These are phyloP conservation scores for Dicaeum eximium DNA, from an alignment of 2,113 vertebrate species.

Conservation along the genomic window DNA sequence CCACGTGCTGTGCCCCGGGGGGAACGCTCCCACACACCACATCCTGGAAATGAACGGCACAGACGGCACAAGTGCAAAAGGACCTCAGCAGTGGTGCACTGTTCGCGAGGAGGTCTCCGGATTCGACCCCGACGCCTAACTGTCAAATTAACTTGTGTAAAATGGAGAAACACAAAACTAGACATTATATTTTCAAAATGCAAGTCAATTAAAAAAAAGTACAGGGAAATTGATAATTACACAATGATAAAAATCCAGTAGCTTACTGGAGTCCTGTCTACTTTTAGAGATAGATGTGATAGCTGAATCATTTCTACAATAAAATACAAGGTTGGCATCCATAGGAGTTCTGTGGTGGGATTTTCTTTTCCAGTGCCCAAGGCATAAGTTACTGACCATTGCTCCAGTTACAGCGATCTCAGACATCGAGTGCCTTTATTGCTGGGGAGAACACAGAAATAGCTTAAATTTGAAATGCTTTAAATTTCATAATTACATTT, in stretches of 20 bases:
- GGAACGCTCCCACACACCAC: background rate
- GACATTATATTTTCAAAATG: background rate
- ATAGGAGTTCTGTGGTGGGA: accelerated
- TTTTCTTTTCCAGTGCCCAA: background rate
- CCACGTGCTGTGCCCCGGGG: accelerated
- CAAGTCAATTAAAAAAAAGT: background rate
- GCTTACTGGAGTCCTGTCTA: background rate
- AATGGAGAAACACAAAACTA: background rate
- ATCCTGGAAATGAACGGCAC: accelerated
- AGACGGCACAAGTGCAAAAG: accelerated
- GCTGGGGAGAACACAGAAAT: background rate
- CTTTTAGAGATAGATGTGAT: background rate
- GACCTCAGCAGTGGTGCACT: accelerated
- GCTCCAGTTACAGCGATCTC: background rate
- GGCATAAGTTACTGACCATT: background rate
- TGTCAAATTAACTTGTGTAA: too few relatives aligned
- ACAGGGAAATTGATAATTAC: background rate
- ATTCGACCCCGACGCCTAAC: too few relatives aligned
- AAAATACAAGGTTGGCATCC: background rate
- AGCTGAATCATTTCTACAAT: background rate
- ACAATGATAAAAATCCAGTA: background rate
- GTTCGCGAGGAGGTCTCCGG: too few relatives aligned
- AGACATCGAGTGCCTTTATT: background rate
- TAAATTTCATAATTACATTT: background rate
- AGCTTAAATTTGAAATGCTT: background rate